A percentile compares a stretch with the other conserved stretches of the same genome.
These are phyloP conservation scores for Linepithema humile DNA, from an alignment of 1,140 invertebrate species.

Conservation along the genomic window DNA sequence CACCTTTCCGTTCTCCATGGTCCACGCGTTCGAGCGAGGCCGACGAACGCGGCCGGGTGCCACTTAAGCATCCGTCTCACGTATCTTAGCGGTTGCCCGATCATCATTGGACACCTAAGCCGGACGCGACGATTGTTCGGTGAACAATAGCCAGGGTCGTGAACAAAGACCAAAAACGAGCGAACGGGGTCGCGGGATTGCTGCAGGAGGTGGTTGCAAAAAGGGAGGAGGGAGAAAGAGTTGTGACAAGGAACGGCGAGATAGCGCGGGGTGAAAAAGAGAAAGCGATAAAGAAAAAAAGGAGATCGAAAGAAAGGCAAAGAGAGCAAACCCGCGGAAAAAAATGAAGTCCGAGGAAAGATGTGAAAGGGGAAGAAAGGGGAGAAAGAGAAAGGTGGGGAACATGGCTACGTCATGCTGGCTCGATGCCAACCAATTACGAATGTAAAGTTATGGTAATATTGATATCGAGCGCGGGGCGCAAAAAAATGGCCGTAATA, in stretches of 20 bases:
- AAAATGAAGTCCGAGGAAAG: constrained; percentile 7
- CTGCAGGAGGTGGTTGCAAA: constrained; percentile 10
- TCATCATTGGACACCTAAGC: constrained; percentile 65
- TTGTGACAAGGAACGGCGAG: constrained; percentile 9
- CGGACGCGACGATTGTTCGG: constrained; percentile 71
- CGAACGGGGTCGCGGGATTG: constrained; percentile 19
- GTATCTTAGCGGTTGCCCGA: constrained; percentile 69
- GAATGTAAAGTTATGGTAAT: constrained; percentile 73
- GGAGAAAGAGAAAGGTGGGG: not conserved
- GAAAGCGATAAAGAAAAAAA: not conserved
- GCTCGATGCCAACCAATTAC: constrained; percentile 69
- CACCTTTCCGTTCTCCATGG: constrained; percentile 42
- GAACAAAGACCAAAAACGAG: constrained; percentile 67
- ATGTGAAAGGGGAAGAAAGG: not conserved
- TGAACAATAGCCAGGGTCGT: constrained; percentile 65
- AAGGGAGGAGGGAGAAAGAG: constrained; percentile 6
- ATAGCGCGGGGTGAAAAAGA: not conserved
- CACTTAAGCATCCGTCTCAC: constrained; percentile 70
- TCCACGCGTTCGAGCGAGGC: constrained; percentile 10
- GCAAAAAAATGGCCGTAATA: constrained; percentile 54
- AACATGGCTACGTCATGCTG: constrained; percentile 41
- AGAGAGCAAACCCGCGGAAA: not conserved
- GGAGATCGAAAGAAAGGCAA: not conserved
- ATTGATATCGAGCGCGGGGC: constrained; percentile 62
- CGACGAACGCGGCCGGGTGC: constrained; percentile 34